phyloP scores from a whole-genome alignment of 2,113 vertebrate genomes.

The Psilopsiagon aurifrons region DNA sequence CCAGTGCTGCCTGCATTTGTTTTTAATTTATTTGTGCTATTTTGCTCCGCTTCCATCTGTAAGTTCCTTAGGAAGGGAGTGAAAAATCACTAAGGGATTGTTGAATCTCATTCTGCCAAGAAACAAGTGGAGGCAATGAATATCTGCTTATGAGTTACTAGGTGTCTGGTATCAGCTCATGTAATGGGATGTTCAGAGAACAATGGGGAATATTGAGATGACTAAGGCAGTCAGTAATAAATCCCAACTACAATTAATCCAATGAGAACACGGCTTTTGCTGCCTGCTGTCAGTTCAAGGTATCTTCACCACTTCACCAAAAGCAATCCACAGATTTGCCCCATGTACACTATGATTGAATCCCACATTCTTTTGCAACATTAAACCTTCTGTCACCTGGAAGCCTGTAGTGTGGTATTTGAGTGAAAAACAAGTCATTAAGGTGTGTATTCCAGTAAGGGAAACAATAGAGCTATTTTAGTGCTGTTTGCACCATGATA shows the following conservation, averaged over 20 bases:
- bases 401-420: not conserved
- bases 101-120: not conserved
- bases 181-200: constrained; percentile 3
- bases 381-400: not conserved
- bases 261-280: not conserved
- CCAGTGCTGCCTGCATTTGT: not conserved
- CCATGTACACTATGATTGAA: not conserved
- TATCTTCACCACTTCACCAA: not conserved
- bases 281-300: not conserved
- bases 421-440: not conserved
- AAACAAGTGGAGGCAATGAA: constrained; percentile 8
- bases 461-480: not conserved
- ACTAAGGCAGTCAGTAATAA: not conserved
- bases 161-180: not conserved
- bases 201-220: not conserved
- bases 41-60: not conserved
- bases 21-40: not conserved
- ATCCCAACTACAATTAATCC: not conserved
- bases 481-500: not conserved
- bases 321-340: not conserved
- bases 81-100: not conserved
- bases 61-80: not conserved
- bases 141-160: constrained; percentile 15
- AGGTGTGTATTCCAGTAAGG: not conserved
- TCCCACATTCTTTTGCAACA: not conserved